Conservation (phyloP, 1,140 invertebrate genomes). For the Choristoneura fumiferana region DNA sequence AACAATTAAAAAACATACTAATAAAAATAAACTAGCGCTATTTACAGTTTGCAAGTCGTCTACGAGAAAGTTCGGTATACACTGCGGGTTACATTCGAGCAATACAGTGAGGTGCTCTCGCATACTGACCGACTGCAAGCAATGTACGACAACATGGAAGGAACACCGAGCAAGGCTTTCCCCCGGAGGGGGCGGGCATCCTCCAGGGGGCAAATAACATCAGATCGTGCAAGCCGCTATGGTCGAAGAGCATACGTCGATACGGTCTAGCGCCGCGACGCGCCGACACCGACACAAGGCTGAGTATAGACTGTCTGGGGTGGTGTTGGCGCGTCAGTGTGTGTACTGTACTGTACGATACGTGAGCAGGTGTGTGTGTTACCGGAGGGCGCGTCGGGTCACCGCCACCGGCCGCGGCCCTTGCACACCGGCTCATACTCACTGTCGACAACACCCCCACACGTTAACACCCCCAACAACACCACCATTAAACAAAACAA, state of each 20-base stretch:
- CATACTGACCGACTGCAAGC: slow-evolving; percentile 35
- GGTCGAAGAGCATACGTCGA: slow-evolving; percentile 57
- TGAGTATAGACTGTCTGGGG: background rate
- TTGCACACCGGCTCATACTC: slow-evolving; percentile 60
- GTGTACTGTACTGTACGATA: too few species aligned
- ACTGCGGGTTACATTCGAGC: slow-evolving; percentile 28
- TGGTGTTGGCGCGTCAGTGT: slow-evolving; percentile 1
- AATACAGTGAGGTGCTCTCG: slow-evolving; percentile 21
- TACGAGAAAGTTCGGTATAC: slow-evolving; percentile 22
- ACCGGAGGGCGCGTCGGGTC: slow-evolving; percentile 51
- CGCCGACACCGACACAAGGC: slow-evolving; percentile 1
- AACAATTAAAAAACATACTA: slow-evolving; percentile 1
- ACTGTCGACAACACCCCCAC: slow-evolving; percentile 52
- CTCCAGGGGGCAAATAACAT: slow-evolving; percentile 18
- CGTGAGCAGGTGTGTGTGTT: slow-evolving; percentile 27
- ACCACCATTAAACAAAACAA: too few species aligned
- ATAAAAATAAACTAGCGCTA: background rate
- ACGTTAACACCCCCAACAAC: slow-evolving; percentile 7
- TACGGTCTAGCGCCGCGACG: slow-evolving; percentile 22
- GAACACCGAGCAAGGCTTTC: slow-evolving; percentile 8
- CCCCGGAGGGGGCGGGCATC: background rate
- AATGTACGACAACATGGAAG: slow-evolving; percentile 29
- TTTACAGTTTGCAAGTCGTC: background rate
- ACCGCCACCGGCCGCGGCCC: slow-evolving; percentile 51
- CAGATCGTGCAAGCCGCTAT: slow-evolving; percentile 41